Conservation (phyloP, 2,797 vertebrate species). For the Nyctibius grandis region DNA sequence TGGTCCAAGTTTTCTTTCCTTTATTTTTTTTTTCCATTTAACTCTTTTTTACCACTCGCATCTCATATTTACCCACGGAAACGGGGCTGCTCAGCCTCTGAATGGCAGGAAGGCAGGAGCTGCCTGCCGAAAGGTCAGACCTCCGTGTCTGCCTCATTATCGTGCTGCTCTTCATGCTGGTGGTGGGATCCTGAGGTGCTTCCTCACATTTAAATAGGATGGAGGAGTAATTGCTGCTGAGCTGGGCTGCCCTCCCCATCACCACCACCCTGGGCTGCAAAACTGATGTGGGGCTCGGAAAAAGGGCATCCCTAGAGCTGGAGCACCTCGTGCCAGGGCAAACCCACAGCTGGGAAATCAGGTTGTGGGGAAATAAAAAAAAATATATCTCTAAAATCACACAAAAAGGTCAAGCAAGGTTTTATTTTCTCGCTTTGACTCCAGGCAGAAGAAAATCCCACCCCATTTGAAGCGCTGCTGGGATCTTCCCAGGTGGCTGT, state of each 20-base stretch:
- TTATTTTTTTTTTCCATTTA: background rate
- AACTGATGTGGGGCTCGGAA: background rate
- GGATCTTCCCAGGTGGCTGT: background rate
- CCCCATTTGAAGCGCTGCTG: background rate
- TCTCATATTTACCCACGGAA: background rate
- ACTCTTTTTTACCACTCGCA: background rate
- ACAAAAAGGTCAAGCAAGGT: background rate
- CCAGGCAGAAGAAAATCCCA: background rate
- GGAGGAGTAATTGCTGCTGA: background rate
- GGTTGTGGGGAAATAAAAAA: background rate
- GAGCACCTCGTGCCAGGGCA: background rate
- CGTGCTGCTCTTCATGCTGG: background rate
- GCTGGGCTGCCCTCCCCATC: background rate
- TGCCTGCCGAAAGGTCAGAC: background rate
- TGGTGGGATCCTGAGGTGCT: background rate
- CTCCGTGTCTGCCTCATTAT: background rate
- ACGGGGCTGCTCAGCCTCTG: background rate
- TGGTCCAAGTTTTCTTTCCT: background rate
- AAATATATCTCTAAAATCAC: background rate
- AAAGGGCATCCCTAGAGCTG: background rate
- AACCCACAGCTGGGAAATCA: background rate
- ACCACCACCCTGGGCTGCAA: background rate
- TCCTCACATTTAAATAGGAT: background rate
- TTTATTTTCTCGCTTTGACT: background rate
- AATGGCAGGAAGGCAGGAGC: constrained; percentile 28